Percentiles rank a stretch among this genome's conserved stretches.
Conservation (phyloP, 2,113 vertebrate genomes). For the Gallinago undulata region DNA sequence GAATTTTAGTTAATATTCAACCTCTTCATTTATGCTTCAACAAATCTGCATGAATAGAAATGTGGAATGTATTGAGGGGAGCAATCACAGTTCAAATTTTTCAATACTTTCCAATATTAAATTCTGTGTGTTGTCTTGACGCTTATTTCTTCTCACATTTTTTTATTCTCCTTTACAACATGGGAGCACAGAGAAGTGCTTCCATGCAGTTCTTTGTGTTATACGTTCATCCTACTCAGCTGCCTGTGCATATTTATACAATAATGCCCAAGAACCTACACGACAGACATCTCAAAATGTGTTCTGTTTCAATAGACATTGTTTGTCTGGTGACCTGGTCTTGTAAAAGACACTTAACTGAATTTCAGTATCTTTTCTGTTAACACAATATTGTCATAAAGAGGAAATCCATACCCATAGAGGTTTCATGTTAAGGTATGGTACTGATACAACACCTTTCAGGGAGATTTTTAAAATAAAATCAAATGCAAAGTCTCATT, state of each 20-base stretch:
- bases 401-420: not conserved
- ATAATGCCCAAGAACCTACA: not conserved
- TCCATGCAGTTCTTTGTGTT: not conserved
- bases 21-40: not conserved
- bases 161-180: not conserved
- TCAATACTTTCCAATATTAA: not conserved
- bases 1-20: not conserved
- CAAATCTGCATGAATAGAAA: not conserved
- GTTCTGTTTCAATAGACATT: not conserved
- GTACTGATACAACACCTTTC: not conserved
- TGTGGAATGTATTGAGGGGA: not conserved
- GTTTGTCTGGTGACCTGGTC: not conserved
- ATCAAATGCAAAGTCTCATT: not conserved
- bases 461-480: not conserved
- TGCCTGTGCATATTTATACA: not conserved
- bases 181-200: not conserved
- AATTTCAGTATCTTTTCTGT: not conserved
- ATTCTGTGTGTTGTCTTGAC: not conserved
- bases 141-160: not conserved
- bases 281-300: not conserved
- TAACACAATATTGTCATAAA: not conserved
- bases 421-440: not conserved
- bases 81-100: not conserved
- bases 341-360: not conserved
- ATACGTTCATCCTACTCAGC: not conserved